phyloP scores from a whole-genome alignment of 2,113 vertebrate genomes.

The Parotia lawesii region DNA sequence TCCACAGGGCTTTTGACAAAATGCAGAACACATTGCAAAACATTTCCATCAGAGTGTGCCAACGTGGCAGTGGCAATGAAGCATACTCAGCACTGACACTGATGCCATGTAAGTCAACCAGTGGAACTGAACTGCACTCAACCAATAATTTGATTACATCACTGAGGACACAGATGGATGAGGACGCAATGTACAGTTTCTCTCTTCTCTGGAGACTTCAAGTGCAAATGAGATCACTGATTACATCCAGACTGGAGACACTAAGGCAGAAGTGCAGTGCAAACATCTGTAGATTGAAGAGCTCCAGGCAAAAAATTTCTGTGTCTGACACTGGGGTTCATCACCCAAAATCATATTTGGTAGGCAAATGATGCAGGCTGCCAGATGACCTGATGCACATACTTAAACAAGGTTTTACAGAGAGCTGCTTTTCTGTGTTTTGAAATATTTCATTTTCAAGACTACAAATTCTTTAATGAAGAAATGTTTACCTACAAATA shows the following conservation, averaged over 20 bases:
- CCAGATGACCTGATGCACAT: not conserved
- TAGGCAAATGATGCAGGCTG: not conserved
- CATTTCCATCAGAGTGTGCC: not conserved
- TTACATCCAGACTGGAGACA: slow-evolving; percentile 39
- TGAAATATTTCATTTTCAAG: not conserved
- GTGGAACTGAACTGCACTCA: not conserved
- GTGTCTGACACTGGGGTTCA: not conserved
- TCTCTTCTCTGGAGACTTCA: slow-evolving; percentile 9
- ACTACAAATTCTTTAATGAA: not conserved
- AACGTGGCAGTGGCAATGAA: not conserved
- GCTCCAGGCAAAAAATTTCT: not conserved
- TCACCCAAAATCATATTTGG: not conserved
- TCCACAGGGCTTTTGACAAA: not conserved
- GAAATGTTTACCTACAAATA: not conserved
- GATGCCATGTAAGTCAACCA: not conserved
- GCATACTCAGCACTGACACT: not conserved
- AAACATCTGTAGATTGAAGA: not conserved
- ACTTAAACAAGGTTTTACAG: not conserved
- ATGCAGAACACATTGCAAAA: not conserved
- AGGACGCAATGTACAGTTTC: not conserved
- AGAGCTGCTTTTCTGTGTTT: not conserved
- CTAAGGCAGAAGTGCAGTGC: not conserved
- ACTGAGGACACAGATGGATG: slow-evolving; percentile 6
- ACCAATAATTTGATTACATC: not conserved
- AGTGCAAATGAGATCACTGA: slow-evolving; percentile 47